These are phyloP conservation scores for Carettochelys insculpta DNA, from an alignment of 2,113 vertebrate genomes.

Conservation along the genomic window DNA sequence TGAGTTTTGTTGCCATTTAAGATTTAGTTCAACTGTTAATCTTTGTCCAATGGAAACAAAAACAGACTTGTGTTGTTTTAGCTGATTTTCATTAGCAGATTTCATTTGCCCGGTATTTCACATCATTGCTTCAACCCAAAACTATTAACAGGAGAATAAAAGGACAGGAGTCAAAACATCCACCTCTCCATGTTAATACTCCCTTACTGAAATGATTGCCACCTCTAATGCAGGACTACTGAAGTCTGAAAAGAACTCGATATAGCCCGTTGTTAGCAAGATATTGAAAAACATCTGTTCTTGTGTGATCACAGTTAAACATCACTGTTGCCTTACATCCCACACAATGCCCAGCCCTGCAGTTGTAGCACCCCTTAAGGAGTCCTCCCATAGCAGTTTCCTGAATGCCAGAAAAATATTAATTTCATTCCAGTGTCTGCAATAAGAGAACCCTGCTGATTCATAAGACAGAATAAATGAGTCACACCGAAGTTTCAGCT, in stretches of 20 bases:
- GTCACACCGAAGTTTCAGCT: constrained; percentile 53
- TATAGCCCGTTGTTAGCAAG: accelerated
- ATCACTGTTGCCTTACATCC: background rate
- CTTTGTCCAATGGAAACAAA: background rate
- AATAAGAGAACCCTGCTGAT: constrained; percentile 43
- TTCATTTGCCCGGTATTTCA: background rate
- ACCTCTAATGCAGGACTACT: background rate
- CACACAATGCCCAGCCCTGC: background rate
- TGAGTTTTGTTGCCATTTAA: constrained; percentile 13
- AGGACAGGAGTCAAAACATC: background rate
- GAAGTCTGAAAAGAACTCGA: background rate
- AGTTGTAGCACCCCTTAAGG: constrained; percentile 20
- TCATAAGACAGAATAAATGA: constrained; percentile 52
- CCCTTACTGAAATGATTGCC: background rate
- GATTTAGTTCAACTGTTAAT: background rate
- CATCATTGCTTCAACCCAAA: background rate
- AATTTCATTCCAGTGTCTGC: constrained; percentile 55
- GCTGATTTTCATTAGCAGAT: constrained; percentile 15
- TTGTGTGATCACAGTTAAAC: background rate
- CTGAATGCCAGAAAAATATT: constrained; percentile 56
- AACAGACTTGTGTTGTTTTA: background rate
- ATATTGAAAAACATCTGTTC: background rate
- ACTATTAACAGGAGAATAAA: background rate
- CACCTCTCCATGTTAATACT: background rate
- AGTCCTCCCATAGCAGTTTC: constrained; percentile 53